Percentiles rank a stretch among this genome's conserved stretches.
phyloP scores from a whole-genome alignment of 2,797 vertebrate species.

The Anguilla marmorata region DNA sequence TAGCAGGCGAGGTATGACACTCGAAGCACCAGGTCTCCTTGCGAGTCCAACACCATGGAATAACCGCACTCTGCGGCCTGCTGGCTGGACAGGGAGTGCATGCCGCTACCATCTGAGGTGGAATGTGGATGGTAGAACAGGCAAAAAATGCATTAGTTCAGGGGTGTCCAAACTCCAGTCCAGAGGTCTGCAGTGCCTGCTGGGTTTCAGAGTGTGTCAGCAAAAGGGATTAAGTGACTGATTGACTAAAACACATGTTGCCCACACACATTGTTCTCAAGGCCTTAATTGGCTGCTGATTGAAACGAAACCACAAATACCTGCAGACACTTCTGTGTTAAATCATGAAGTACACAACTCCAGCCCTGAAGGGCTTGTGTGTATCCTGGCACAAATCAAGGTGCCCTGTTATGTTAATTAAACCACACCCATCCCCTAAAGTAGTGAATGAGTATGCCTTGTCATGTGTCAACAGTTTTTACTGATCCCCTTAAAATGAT shows the following conservation, averaged over 20 bases:
- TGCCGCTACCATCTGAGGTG: constrained; percentile 34
- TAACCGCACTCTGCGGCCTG: constrained; percentile 59
- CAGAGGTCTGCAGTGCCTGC: no score
- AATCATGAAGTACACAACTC: no score
- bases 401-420: not conserved
- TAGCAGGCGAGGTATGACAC: constrained; percentile 61
- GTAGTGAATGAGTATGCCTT: not conserved
- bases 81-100: constrained; percentile 38
- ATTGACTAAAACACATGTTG: no score
- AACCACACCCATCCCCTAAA: not conserved
- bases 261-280: no score
- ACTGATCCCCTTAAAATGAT: not conserved
- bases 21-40: constrained; percentile 56
- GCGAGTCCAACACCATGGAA: constrained; percentile 46
- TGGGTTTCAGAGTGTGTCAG: no score
- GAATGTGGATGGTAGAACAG: not conserved
- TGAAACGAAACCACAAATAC: no score
- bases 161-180: not conserved
- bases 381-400: no score
- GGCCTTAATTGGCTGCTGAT: no score
- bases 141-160: not conserved
- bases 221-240: no score
- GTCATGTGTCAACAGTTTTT: not conserved
- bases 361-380: no score
- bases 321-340: no score